Percentiles rank a stretch among this genome's conserved stretches.
Evolutionary conservation across 1,140 invertebrate genomes (phyloP).

Genomic region (Antheraea pernyi): DNA sequence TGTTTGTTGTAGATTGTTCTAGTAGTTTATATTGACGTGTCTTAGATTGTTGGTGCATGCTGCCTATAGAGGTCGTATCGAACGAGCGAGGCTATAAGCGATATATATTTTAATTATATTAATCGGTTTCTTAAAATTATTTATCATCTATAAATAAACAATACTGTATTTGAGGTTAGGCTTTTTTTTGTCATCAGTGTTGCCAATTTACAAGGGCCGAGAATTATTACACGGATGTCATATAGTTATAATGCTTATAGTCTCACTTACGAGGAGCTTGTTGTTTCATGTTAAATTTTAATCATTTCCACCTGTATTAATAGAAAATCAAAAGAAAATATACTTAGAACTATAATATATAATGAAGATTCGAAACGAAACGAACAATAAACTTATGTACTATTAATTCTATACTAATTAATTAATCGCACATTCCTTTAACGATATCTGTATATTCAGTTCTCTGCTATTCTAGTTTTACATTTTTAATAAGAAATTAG

Average conservation of each 20-base stretch:
- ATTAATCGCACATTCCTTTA: neutral
- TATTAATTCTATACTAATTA: neutral
- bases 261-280: constrained; percentile 28
- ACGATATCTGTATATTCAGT: constrained; percentile 52
- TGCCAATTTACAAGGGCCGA: too few species aligned
- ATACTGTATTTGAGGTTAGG: too few species aligned
- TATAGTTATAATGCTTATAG: constrained; percentile 21
- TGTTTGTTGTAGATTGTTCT: constrained; percentile 70
- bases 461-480: constrained; percentile 33
- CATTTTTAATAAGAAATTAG: constrained; percentile 30
- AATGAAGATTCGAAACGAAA: constrained; percentile 8
- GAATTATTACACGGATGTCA: too few species aligned
- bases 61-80: constrained; percentile 46
- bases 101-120: neutral
- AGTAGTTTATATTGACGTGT: constrained; percentile 60
- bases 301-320: constrained; percentile 34
- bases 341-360: neutral
- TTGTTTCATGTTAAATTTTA: constrained; percentile 68
- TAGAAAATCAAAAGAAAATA: constrained; percentile 22
- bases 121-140: neutral
- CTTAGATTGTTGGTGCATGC: constrained; percentile 73
- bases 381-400: constrained; percentile 7
- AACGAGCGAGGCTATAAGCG: constrained; percentile 35
- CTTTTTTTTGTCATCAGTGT: too few species aligned
- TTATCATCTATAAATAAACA: too few species aligned